A percentile compares a stretch with the other conserved stretches of the same genome.
Conservation (phyloP, 2,113 vertebrate species). For the Capricornis sumatraensis region DNA sequence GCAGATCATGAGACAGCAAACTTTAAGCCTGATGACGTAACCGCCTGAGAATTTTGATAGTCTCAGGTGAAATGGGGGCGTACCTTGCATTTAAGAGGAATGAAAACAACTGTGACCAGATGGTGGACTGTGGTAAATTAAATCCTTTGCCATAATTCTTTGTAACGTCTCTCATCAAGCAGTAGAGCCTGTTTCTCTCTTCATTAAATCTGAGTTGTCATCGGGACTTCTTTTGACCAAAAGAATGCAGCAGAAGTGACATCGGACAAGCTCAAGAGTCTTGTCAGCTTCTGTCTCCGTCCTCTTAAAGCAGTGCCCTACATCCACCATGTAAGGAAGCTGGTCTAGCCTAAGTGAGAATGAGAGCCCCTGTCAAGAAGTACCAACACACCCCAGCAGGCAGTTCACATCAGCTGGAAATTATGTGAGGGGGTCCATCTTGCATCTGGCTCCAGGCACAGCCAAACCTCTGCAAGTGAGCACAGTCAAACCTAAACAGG, state of each 20-base stretch:
- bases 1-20: neutral
- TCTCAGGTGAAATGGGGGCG: neutral
- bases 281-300: neutral
- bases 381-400: neutral
- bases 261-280: neutral
- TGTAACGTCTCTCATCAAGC: neutral
- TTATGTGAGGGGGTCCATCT: fast-evolving
- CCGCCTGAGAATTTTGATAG: neutral
- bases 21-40: neutral
- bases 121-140: neutral
- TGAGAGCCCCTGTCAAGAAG: neutral
- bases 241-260: neutral
- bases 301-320: neutral
- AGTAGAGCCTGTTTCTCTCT: neutral
- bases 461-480: neutral
- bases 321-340: neutral
- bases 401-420: neutral
- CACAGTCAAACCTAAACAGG: neutral
- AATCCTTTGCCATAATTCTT: neutral
- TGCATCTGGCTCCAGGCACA: neutral
- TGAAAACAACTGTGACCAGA: neutral
- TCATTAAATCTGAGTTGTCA: neutral
- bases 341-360: neutral
- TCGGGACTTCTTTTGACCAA: neutral
- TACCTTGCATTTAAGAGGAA: neutral